Evolutionary conservation across 1,140 invertebrate genomes (phyloP).

Genomic region (Tetramorium parvispinum): DNA sequence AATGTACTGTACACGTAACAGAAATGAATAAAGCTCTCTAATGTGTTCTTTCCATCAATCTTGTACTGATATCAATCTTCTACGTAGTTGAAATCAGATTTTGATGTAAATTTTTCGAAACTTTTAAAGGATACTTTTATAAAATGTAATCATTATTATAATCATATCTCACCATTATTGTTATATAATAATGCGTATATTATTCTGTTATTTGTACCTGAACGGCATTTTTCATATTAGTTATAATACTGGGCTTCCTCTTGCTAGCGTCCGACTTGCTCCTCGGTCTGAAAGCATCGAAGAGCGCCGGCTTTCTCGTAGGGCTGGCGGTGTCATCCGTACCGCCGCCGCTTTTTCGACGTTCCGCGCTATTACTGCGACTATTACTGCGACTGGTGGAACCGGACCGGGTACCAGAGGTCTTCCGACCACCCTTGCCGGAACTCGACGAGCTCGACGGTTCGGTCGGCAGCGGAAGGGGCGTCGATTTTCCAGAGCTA

Average conservation of each 20-base stretch:
- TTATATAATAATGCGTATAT: background rate
- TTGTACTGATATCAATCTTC: background rate
- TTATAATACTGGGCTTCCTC: slow-evolving; percentile 90
- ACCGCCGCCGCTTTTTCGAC: slow-evolving; percentile 87
- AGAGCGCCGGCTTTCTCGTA: slow-evolving; percentile 90
- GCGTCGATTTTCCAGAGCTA: slow-evolving; percentile 81
- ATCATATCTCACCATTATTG: background rate
- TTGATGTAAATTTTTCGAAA: background rate
- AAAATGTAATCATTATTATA: background rate
- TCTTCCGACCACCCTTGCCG: slow-evolving; percentile 77
- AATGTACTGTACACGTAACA: background rate
- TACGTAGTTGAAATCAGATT: background rate
- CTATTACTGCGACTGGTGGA: slow-evolving; percentile 86
- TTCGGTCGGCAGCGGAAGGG: slow-evolving; percentile 79
- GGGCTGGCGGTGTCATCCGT: slow-evolving; percentile 89
- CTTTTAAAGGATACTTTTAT: background rate
- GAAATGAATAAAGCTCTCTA: background rate
- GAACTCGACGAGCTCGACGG: slow-evolving; percentile 79
- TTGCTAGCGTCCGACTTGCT: slow-evolving; percentile 92
- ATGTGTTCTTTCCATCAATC: background rate
- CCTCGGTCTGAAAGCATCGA: slow-evolving; percentile 94
- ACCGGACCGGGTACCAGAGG: slow-evolving; percentile 83
- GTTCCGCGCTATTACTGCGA: slow-evolving; percentile 88
- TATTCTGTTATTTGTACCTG: slow-evolving; percentile 85
- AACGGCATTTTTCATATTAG: slow-evolving; percentile 92